These are phyloP conservation scores for Priocnemis perturbator DNA, from an alignment of 2,888 invertebrate genomes.

Conservation along the genomic window DNA sequence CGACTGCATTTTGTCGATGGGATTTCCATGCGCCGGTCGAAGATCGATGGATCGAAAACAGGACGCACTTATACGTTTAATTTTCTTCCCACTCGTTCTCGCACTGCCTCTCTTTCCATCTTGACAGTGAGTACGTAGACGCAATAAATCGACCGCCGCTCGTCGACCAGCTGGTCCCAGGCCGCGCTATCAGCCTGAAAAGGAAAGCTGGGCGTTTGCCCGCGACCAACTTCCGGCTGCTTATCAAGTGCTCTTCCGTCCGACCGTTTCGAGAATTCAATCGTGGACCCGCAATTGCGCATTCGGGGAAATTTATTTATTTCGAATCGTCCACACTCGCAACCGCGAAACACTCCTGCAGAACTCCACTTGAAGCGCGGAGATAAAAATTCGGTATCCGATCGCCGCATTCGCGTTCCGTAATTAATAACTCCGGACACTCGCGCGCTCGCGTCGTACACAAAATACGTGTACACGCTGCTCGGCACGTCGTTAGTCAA, in stretches of 20 bases:
- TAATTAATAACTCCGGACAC: too few relatives aligned
- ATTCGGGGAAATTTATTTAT: conserved; percentile 32
- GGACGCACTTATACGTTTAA: too few relatives aligned
- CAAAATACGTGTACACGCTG: too few relatives aligned
- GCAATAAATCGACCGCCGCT: conserved; percentile 7
- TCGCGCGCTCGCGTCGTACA: too few relatives aligned
- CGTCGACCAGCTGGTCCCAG: conserved; percentile 35
- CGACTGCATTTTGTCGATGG: too few relatives aligned
- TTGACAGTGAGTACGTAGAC: neutral
- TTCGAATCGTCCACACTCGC: neutral
- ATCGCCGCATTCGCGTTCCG: too few relatives aligned
- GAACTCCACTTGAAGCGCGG: too few relatives aligned
- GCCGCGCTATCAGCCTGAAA: conserved; percentile 56
- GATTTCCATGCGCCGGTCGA: too few relatives aligned
- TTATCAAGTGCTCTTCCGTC: conserved; percentile 72
- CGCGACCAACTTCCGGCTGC: conserved; percentile 69
- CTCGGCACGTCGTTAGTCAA: too few relatives aligned
- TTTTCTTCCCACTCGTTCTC: neutral
- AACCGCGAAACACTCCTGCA: too few relatives aligned
- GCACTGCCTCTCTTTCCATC: neutral
- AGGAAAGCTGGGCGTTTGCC: conserved; percentile 65
- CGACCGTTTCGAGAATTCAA: conserved; percentile 59
- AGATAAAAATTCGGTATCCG: too few relatives aligned
- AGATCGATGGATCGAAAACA: too few relatives aligned
- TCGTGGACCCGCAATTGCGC: conserved; percentile 47